Conservation (phyloP, 2,888 invertebrate genomes). For the Electrophaes corylata region DNA sequence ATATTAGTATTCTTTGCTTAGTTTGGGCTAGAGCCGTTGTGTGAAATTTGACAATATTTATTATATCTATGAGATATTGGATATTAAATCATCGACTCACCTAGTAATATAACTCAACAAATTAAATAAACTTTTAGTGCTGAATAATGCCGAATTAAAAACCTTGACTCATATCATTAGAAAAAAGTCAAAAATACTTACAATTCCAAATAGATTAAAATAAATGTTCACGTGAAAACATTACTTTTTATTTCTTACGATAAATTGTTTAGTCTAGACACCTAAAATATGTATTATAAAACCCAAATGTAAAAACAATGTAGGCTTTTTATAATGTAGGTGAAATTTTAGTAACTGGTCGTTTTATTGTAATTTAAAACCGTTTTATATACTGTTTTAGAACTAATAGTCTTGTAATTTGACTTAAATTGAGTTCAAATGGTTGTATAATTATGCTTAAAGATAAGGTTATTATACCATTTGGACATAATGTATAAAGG, state of each 20-base stretch:
- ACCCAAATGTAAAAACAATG: constrained; percentile 1
- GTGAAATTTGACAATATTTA: no score
- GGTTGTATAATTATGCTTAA: constrained; percentile 9
- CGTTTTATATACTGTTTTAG: constrained; percentile 10
- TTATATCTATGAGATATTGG: no score
- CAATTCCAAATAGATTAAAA: constrained; percentile 3
- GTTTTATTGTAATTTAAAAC: constrained; percentile 15
- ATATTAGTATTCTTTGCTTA: no score
- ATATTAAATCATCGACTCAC: no score
- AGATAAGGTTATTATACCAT: constrained; percentile 18
- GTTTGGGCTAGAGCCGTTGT: no score
- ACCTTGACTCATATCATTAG: neutral
- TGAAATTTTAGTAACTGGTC: neutral
- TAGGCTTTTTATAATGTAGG: constrained; percentile 3
- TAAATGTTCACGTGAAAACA: constrained; percentile 12
- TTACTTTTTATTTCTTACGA: constrained; percentile 17
- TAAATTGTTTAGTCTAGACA: constrained; percentile 21
- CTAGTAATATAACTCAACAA: no score
- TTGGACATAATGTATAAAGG: constrained; percentile 6
- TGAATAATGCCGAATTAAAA: no score
- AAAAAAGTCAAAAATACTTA: neutral
- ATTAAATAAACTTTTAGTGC: no score
- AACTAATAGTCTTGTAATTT: constrained; percentile 13
- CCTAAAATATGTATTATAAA: constrained; percentile 8
- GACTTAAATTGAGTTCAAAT: constrained; percentile 18